Evolutionary conservation across 2,888 invertebrate genomes (phyloP).

Genomic region (Drosophila robusta): DNA sequence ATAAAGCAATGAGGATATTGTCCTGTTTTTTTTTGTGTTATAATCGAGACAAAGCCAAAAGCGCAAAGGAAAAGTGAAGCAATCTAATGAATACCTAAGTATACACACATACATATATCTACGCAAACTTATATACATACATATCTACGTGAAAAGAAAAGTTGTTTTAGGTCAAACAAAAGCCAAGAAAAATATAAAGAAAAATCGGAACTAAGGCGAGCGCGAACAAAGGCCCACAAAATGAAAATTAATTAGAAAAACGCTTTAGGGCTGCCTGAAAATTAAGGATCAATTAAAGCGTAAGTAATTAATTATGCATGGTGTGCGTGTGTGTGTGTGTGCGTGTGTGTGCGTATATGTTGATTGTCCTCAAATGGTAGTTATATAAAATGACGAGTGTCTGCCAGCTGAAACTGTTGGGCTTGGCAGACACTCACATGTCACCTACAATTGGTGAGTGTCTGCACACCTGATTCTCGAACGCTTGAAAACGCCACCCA

Average conservation of each 20-base stretch:
- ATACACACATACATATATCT: constrained; percentile 37
- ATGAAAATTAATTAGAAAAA: constrained; percentile 44
- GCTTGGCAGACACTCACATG: constrained; percentile 5
- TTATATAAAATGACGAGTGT: constrained; percentile 39
- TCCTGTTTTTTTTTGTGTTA: constrained; percentile 23
- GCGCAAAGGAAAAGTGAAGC: constrained; percentile 35
- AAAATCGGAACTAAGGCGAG: constrained; percentile 7
- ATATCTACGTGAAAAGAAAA: constrained; percentile 42
- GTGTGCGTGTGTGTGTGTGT: constrained; percentile 3
- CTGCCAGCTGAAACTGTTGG: background rate
- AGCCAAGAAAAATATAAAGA: constrained; percentile 28
- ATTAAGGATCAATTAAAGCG: constrained; percentile 38
- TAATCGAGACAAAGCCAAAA: constrained; percentile 39
- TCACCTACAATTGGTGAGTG: constrained; percentile 16
- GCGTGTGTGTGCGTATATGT: constrained; percentile 8
- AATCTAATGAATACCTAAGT: constrained; percentile 54
- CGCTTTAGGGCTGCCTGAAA: constrained; percentile 10
- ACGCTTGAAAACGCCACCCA: constrained; percentile 21
- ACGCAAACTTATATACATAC: constrained; percentile 10
- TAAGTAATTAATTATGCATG: constrained; percentile 54
- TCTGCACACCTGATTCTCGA: constrained; percentile 41
- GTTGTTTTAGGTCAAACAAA: constrained; percentile 75
- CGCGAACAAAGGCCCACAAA: constrained; percentile 12
- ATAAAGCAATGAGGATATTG: constrained; percentile 39
- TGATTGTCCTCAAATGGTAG: constrained; percentile 22